These are phyloP conservation scores for Hydraecia micacea DNA, from an alignment of 2,888 invertebrate species.

Conservation along the genomic window DNA sequence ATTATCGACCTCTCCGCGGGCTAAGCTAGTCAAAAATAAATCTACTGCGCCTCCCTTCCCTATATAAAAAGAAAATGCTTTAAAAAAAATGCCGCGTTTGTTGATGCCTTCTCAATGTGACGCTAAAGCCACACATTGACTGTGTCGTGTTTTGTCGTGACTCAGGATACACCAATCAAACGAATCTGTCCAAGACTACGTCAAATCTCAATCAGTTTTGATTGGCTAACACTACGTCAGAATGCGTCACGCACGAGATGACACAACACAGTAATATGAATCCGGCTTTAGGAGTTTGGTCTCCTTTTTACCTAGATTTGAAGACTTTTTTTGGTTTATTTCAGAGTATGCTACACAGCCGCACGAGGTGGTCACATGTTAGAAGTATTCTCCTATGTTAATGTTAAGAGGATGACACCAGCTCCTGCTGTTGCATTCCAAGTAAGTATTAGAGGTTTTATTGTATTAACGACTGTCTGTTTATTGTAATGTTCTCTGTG, in stretches of 20 bases:
- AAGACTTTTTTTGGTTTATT: conserved; percentile 59
- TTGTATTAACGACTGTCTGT: not conserved
- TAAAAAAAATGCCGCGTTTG: not conserved
- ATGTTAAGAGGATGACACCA: conserved; percentile 93
- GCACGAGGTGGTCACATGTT: conserved; percentile 95
- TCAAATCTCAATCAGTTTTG: too few species aligned
- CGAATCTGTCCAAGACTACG: too few species aligned
- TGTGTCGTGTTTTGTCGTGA: too few species aligned
- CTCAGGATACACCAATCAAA: too few species aligned
- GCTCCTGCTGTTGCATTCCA: conserved; percentile 95
- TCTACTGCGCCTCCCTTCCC: not conserved
- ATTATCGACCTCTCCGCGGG: too few species aligned
- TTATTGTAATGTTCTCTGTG: not conserved
- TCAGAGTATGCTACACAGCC: conserved; percentile 95
- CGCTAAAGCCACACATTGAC: too few species aligned
- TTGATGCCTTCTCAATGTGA: not conserved
- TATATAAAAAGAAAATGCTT: not conserved
- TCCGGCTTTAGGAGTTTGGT: not conserved
- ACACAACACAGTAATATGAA: too few species aligned
- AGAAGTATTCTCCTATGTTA: conserved; percentile 94
- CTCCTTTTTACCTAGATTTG: not conserved
- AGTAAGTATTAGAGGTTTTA: conserved; percentile 79
- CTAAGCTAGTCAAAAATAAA: not conserved
- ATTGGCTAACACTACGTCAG: too few species aligned
- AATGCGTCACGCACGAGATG: too few species aligned